phyloP scores from a whole-genome alignment of 2,797 vertebrate species.

The Setipinna tenuifilis region DNA sequence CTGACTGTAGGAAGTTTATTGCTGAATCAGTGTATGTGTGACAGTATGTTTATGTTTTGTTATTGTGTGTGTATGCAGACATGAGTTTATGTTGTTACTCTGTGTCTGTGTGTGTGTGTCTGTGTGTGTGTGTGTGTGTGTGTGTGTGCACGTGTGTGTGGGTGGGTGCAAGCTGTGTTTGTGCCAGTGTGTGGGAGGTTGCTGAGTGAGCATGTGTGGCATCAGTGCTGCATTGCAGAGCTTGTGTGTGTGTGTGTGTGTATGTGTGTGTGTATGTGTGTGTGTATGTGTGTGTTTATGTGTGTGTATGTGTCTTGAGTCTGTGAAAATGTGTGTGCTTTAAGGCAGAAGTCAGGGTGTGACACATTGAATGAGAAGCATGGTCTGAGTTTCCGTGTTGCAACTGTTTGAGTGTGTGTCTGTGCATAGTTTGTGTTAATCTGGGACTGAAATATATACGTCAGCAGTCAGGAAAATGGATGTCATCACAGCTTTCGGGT shows the following conservation, averaged over 20 bases:
- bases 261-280: neutral
- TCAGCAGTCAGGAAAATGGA: neutral
- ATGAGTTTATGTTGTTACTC: neutral
- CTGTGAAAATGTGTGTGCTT: neutral
- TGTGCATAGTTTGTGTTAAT: neutral
- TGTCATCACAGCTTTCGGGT: neutral
- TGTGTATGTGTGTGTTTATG: neutral
- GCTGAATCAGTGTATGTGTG: constrained; percentile 1
- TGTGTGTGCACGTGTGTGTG: neutral
- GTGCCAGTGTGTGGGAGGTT: constrained; percentile 2
- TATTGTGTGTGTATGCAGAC: neutral
- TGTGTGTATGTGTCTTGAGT: neutral
- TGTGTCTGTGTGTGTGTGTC: neutral
- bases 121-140: neutral
- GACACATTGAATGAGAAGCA: neutral
- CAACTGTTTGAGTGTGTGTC: neutral
- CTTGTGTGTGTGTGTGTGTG: neutral
- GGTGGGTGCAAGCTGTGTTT: neutral
- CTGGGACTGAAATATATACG: neutral
- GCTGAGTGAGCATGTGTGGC: neutral
- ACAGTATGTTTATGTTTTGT: neutral
- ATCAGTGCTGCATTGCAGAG: constrained; percentile 23
- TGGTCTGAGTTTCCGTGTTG: neutral
- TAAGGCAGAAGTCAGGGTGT: too few relatives aligned
- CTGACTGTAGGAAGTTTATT: neutral